Percentiles rank a stretch among this genome's conserved stretches.
Conservation (phyloP, 2,797 vertebrate genomes). For the Strix occidentalis region DNA sequence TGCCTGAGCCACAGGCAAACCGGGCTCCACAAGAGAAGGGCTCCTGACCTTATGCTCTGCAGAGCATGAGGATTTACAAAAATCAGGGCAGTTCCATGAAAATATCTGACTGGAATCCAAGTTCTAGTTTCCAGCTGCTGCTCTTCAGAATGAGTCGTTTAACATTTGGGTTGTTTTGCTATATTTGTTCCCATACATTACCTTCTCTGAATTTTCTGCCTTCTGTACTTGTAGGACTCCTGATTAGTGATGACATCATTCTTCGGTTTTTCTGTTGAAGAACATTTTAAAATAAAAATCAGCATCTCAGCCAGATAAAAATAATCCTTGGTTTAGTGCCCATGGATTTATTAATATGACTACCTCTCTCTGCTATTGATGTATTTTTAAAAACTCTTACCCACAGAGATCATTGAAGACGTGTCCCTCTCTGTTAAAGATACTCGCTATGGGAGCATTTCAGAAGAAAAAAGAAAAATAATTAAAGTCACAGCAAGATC, state of each 20-base stretch:
- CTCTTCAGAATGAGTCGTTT: background rate
- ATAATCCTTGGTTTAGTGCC: slow-evolving; percentile 23
- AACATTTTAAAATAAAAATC: slow-evolving; percentile 17
- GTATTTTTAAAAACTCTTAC: background rate
- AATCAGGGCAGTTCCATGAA: background rate
- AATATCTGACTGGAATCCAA: background rate
- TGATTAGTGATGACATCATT: background rate
- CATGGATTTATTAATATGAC: background rate
- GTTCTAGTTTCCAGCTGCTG: background rate
- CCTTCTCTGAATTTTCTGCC: background rate
- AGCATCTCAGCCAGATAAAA: slow-evolving; percentile 2
- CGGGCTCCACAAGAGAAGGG: background rate
- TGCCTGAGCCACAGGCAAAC: background rate
- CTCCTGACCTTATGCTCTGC: background rate
- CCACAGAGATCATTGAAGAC: background rate
- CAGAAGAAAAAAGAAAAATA: background rate
- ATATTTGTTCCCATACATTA: background rate
- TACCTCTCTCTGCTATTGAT: background rate
- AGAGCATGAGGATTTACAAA: background rate
- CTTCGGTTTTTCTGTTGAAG: background rate
- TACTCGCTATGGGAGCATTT: background rate
- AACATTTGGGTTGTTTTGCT: background rate
- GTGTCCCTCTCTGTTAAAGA: background rate
- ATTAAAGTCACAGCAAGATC: background rate
- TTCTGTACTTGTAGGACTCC: background rate